Percentiles rank a stretch among this genome's conserved stretches.
Evolutionary conservation across 2,113 vertebrate species (phyloP).

Genomic region (Dicaeum eximium): DNA sequence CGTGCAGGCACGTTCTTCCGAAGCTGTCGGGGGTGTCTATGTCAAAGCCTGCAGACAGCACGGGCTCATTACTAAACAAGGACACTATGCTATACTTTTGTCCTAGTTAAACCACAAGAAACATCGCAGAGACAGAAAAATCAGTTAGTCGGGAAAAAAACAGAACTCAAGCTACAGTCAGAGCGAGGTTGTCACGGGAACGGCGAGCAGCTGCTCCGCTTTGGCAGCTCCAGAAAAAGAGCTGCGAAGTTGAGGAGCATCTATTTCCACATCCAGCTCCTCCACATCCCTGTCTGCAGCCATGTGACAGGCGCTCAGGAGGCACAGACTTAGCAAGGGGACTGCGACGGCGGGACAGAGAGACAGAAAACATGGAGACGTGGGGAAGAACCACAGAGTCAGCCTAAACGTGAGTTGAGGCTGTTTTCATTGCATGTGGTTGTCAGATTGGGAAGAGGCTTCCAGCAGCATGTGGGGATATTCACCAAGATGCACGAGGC

Average conservation of each 20-base stretch:
- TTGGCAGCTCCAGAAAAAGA: constrained; percentile 58
- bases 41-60: constrained; percentile 98
- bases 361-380: constrained; percentile 39
- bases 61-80: constrained; percentile 91
- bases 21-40: constrained; percentile 95
- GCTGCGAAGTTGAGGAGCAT: constrained; percentile 25
- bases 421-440: neutral
- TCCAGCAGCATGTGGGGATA: neutral
- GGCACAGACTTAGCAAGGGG: constrained; percentile 17
- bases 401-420: neutral
- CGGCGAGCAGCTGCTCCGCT: constrained; percentile 48
- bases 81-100: constrained; percentile 93
- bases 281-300: constrained; percentile 33
- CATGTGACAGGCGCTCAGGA: constrained; percentile 35
- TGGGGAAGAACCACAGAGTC: neutral
- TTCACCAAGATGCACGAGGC: neutral
- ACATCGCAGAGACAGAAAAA: constrained; percentile 80
- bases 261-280: constrained; percentile 52
- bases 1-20: constrained; percentile 95
- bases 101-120: constrained; percentile 84
- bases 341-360: constrained; percentile 15
- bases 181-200: constrained; percentile 71
- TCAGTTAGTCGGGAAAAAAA: constrained; percentile 76
- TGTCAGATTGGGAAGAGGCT: constrained; percentile 7
- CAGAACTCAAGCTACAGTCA: constrained; percentile 71